Conservation (phyloP, 1,140 invertebrate genomes). For the Pseudomyrmex pallidus region DNA sequence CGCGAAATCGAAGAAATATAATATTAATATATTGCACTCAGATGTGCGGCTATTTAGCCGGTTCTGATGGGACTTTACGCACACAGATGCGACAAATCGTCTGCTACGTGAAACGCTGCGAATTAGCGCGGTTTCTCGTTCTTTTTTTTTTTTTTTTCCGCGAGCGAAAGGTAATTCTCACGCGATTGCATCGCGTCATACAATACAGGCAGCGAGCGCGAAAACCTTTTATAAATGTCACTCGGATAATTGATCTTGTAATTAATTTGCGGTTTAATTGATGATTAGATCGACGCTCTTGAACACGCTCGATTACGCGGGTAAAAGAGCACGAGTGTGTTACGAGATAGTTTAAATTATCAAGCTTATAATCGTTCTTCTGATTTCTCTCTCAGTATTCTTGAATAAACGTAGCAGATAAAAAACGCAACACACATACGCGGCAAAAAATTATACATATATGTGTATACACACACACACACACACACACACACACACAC, state of each 20-base stretch:
- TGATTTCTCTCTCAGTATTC: no score
- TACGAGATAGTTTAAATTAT: no score
- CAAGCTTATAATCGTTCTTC: no score
- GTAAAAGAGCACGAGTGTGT: no score
- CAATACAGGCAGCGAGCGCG: not conserved
- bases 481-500: no score
- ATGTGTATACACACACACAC: no score
- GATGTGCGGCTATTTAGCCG: not conserved
- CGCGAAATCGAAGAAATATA: not conserved
- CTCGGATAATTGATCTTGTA: conserved; percentile 1
- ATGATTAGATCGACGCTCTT: not conserved
- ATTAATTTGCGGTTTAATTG: conserved; percentile 7
- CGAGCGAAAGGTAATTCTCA: not conserved
- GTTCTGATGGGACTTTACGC: not conserved
- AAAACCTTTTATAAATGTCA: not conserved
- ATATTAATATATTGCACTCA: not conserved
- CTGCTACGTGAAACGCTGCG: not conserved
- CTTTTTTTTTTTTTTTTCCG: not conserved
- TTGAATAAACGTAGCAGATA: no score
- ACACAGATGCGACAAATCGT: not conserved
- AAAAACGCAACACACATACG: no score
- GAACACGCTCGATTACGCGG: not conserved
- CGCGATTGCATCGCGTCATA: no score
- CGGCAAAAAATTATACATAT: no score
- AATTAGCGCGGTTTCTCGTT: not conserved